Percentiles rank a stretch among this genome's conserved stretches.
phyloP scores from a whole-genome alignment of 2,888 invertebrate species.

The Vesta saturnalis region DNA sequence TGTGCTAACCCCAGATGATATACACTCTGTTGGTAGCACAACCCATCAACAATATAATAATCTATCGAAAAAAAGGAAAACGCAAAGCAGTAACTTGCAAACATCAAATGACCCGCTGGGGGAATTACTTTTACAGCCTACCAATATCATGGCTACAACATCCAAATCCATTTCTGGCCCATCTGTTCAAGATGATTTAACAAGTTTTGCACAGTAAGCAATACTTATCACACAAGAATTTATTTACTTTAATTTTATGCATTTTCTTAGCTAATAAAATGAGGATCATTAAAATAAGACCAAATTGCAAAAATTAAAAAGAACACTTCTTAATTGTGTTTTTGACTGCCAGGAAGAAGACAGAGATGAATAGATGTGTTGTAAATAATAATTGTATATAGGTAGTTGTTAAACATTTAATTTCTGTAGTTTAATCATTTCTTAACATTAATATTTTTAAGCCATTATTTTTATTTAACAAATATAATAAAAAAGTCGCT shows the following conservation, averaged over 20 bases:
- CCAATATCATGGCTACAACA: too few relatives aligned
- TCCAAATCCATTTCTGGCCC: too few relatives aligned
- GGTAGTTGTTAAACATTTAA: too few relatives aligned
- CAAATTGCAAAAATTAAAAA: background rate
- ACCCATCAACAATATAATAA: background rate
- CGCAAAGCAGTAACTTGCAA: too few relatives aligned
- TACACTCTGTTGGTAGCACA: background rate
- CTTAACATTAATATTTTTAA: background rate
- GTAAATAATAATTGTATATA: too few relatives aligned
- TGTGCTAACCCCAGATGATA: background rate
- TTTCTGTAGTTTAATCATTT: too few relatives aligned
- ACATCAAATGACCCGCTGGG: background rate
- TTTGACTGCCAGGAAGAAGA: background rate
- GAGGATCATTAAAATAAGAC: background rate
- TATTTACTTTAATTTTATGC: too few relatives aligned
- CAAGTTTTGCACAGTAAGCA: too few relatives aligned
- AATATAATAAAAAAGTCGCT: too few relatives aligned
- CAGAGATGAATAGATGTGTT: background rate
- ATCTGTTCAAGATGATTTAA: too few relatives aligned
- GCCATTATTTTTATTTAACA: background rate
- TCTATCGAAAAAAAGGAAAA: background rate
- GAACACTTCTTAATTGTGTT: background rate
- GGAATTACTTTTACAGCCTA: background rate
- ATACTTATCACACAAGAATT: too few relatives aligned
- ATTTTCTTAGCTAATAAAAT: too few relatives aligned